Base-by-base conservation (phyloP, 1,140 invertebrate genomes). In the Grapholita molesta region DNA sequence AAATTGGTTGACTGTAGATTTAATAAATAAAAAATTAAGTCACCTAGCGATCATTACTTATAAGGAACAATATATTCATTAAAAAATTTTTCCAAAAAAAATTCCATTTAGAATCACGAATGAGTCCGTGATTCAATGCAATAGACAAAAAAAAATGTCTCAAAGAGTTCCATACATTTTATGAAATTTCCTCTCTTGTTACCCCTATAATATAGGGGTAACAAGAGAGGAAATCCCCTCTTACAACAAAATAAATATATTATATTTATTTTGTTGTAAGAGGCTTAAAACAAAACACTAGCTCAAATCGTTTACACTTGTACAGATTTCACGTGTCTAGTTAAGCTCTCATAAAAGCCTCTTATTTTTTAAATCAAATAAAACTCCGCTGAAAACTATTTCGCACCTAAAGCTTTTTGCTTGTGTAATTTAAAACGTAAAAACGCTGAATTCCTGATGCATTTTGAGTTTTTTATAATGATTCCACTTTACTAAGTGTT, bases 291-390 rank as follows among this genome's bases (percentile, higher is more conserved):
- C 24, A 28, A 61, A 61, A 15, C 55, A 15, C 55, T 25, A 23
- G 23, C 53, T 15, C n/a, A 61, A 61, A 61, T 12, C 55, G 25
- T 61, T 61, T 61, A 61, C 55, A 28, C 55, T 7, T 48, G 42
- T 61, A 61, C 55, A 28, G 55, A 12, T 61, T 61, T 61, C 55
- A 61, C 55, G 30, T 61, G 55, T 61, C 55, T 61, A 30, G 24
- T 61, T 61, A 61, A 61, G 55, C 55, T 61, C 18, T 15, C 55
- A 61, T 61, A 32, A 61, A 61, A 61, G 55, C 55, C 25, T 61
- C 55, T 61, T 61, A 61, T 30, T 61, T 61, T 48, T 61, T 61
- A 61, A 61, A 61, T 30, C 25, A 32, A 61, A 61, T 61, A 61
- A 30, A 61, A 25, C 55, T 61, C 6, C n/a, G 25, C 12, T 28